Evolutionary conservation across 2,113 vertebrate genomes (phyloP).

Genomic region (Caracal caracal): DNA sequence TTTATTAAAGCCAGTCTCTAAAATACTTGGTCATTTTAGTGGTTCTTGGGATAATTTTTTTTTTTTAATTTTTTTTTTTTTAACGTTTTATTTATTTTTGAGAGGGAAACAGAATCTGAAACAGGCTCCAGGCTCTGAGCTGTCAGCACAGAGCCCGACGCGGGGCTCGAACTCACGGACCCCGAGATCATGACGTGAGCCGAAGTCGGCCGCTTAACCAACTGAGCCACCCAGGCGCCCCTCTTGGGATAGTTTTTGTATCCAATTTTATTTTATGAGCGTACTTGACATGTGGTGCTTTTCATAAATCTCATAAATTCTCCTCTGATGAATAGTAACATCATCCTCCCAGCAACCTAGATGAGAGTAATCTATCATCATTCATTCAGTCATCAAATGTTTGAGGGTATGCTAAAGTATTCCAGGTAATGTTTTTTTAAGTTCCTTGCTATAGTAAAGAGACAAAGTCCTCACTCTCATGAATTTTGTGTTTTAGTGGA

Average conservation of each 20-base stretch:
- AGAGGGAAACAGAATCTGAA: too few relatives aligned
- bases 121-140: too few relatives aligned
- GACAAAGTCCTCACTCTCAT: neutral
- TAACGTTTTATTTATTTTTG: too few relatives aligned
- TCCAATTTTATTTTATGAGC: neutral
- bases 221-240: too few relatives aligned
- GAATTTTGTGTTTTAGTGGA: slow-evolving; percentile 25
- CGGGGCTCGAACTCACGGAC: too few relatives aligned
- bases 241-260: neutral
- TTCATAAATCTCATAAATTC: neutral
- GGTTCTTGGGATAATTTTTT: neutral
- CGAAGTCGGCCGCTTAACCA: too few relatives aligned
- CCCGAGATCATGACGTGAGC: too few relatives aligned
- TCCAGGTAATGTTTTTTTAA: neutral
- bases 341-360: neutral
- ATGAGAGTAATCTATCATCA: neutral
- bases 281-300: neutral
- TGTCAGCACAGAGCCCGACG: too few relatives aligned
- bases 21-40: neutral
- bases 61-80: too few relatives aligned
- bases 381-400: neutral
- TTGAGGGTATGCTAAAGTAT: neutral
- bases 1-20: slow-evolving; percentile 21
- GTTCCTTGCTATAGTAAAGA: neutral
- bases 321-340: neutral